A percentile compares a stretch with the other conserved stretches of the same genome.
Conservation (phyloP, 2,797 vertebrate genomes). For the Iguana delicatissima region DNA sequence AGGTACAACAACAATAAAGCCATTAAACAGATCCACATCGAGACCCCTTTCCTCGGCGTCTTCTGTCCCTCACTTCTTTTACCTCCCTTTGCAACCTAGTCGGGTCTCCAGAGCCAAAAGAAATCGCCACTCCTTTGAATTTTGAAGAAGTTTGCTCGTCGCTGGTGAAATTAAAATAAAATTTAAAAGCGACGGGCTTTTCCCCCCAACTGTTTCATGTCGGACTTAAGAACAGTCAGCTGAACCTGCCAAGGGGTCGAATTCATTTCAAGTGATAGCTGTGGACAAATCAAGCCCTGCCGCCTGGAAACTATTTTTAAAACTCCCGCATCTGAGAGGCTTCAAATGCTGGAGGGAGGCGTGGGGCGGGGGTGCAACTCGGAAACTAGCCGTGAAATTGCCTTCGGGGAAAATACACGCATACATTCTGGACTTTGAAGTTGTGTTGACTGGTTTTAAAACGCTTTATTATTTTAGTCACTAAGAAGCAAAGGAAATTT, state of each 20-base stretch:
- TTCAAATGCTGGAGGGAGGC: background rate
- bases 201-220: background rate
- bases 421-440: background rate
- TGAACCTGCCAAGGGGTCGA: background rate
- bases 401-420: background rate
- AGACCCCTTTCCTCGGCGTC: background rate
- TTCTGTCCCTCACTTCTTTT: background rate
- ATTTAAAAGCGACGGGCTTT: background rate
- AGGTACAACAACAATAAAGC: background rate
- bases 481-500: conserved; percentile 15
- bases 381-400: background rate
- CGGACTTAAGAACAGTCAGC: background rate
- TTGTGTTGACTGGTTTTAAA: background rate
- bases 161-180: background rate
- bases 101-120: background rate
- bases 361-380: background rate
- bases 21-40: background rate
- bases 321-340: conserved; percentile 14
- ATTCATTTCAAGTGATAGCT: background rate
- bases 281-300: background rate
- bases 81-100: background rate
- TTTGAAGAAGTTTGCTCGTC: background rate
- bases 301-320: conserved; percentile 8
- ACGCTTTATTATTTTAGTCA: background rate
- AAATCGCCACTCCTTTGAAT: background rate